Percentiles rank a stretch among this genome's conserved stretches.
These are phyloP conservation scores for Ianthella basta DNA, from an alignment of 37 sponge, comb jelly and placozoan species.

Conservation along the genomic window DNA sequence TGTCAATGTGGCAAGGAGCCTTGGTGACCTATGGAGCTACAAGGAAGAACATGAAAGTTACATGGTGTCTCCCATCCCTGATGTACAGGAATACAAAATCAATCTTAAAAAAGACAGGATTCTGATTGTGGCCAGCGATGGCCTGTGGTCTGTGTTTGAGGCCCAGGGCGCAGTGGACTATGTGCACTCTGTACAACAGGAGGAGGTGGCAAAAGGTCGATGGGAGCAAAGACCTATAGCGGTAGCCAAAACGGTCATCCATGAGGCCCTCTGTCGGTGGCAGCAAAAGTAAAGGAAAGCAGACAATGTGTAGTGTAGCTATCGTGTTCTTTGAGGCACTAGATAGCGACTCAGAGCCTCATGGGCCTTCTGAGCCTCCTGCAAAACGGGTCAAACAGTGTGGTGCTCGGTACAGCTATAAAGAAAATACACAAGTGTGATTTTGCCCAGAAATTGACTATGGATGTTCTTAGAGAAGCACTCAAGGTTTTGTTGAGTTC, in stretches of 20 bases:
- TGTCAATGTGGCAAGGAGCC: conserved; percentile 83
- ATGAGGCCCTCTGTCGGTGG: conserved; percentile 74
- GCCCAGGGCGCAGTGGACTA: no score
- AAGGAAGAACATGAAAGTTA: no score
- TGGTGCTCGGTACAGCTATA: neutral
- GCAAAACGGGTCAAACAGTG: neutral
- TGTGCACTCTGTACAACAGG: neutral
- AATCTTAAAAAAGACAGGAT: no score
- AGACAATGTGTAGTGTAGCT: conserved; percentile 80
- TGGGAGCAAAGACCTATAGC: conserved; percentile 29
- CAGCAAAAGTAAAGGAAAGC: conserved; percentile 51
- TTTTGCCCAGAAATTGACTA: no score
- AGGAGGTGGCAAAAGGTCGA: neutral
- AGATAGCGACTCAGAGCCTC: neutral
- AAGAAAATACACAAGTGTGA: neutral
- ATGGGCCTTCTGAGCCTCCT: neutral
- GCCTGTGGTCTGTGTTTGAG: no score
- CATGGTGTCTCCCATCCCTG: no score
- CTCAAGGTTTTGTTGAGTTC: no score
- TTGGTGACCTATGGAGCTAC: conserved; percentile 10
- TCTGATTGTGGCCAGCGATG: no score
- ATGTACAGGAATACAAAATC: no score
- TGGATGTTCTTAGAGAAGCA: no score
- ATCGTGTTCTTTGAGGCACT: conserved; percentile 55
- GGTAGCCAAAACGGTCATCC: conserved; percentile 67